phyloP scores from a whole-genome alignment of 1,140 invertebrate species.

The Scaptodrosophila lebanonensis region DNA sequence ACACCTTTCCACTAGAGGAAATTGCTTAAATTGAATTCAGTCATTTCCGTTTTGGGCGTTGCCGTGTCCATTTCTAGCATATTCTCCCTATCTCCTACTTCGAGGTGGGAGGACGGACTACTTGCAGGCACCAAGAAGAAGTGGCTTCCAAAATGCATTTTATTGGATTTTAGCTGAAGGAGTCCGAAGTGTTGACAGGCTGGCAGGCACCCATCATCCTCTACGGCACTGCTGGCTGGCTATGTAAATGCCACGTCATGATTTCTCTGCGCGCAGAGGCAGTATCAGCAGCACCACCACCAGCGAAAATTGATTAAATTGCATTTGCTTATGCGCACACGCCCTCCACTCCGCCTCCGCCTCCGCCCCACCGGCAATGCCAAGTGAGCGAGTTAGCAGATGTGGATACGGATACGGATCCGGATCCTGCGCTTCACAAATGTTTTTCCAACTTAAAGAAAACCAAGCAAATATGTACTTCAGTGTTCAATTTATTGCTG shows the following conservation, averaged over 20 bases:
- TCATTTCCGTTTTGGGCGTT: slow-evolving; percentile 44
- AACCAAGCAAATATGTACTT: too few species aligned
- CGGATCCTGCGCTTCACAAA: too few species aligned
- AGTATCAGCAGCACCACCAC: slow-evolving; percentile 22
- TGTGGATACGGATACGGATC: too few species aligned
- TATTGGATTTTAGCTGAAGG: slow-evolving; percentile 44
- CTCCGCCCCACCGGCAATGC: too few species aligned
- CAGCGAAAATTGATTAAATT: slow-evolving; percentile 43
- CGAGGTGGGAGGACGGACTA: slow-evolving; percentile 29
- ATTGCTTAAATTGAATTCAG: slow-evolving; percentile 69
- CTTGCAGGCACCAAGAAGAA: neutral
- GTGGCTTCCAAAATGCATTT: slow-evolving; percentile 50
- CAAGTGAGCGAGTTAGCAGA: too few species aligned
- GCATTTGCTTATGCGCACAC: slow-evolving; percentile 22
- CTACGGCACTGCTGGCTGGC: neutral
- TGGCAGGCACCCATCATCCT: neutral
- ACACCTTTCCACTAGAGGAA: slow-evolving; percentile 61
- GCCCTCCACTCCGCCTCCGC: too few species aligned
- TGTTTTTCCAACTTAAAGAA: too few species aligned
- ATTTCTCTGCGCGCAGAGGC: neutral
- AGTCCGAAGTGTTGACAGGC: slow-evolving; percentile 2
- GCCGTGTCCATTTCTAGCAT: slow-evolving; percentile 11
- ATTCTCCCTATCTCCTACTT: neutral
- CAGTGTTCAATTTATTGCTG: too few species aligned
- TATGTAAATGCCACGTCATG: too few species aligned